Conservation (phyloP, 2,113 vertebrate genomes). For the Labeo catla region DNA sequence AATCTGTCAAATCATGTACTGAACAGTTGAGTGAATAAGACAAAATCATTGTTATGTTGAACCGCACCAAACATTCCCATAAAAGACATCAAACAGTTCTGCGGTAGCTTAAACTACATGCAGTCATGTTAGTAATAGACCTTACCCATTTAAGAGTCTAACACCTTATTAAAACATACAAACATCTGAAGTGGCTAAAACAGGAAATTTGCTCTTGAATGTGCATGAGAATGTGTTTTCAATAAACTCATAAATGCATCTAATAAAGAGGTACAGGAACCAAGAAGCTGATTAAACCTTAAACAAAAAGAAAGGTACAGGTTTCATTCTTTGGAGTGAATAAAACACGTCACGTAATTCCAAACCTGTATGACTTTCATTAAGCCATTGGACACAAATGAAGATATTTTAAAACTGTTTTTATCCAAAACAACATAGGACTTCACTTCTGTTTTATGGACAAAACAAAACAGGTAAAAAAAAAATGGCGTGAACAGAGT, state of each 20-base stretch:
- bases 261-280: constrained; percentile 6
- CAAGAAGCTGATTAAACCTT: constrained; percentile 16
- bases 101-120: constrained; percentile 48
- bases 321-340: neutral
- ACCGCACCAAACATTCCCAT: constrained; percentile 55
- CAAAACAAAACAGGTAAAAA: neutral
- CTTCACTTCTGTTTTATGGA: neutral
- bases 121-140: constrained; percentile 43
- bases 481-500: too few species aligned
- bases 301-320: neutral
- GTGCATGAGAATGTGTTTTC: constrained; percentile 10
- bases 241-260: neutral
- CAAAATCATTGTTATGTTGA: neutral
- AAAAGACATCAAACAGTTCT: constrained; percentile 68
- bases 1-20: neutral
- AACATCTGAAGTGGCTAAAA: constrained; percentile 6
- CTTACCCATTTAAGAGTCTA: constrained; percentile 55
- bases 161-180: constrained; percentile 63
- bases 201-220: constrained; percentile 7
- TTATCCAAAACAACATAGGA: neutral
- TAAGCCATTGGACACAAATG: neutral
- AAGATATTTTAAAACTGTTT: neutral
- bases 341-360: neutral
- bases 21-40: neutral
- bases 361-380: neutral